Base-by-base conservation (phyloP, 30 jellyfish, hydroid and myxozoan species). In the Sanderia malayensis region DNA sequence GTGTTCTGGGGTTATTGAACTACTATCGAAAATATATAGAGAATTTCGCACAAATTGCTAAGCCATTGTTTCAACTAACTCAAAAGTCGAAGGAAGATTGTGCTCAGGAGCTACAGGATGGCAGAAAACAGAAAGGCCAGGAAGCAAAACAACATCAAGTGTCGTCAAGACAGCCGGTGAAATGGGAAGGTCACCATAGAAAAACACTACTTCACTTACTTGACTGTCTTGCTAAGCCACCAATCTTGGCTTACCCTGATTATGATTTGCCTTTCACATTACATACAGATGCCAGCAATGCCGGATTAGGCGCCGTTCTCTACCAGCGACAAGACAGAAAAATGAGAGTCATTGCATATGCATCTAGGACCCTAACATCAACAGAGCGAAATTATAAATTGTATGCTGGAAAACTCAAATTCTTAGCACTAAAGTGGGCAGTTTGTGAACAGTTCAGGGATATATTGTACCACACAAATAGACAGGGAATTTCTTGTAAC, bases 231-330 rank as follows among this genome's bases (percentile, higher is more conserved):
- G 62, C 29, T 8, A 29, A 30, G 2, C 62, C 71, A 11, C 30
- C 62, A 3, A 17, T 66, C 6, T 3, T 66, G 62, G 78, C 62
- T 2, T 66, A 66, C 47, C 70, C 78, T 2, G 78, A 66, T 34
- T 66, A 2, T 66, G 62, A 66, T 2, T 2, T 2, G 55, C 57
- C 57, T 31, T 55, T 60, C 23, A 31, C 23, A 3, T 31, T 60
- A 25, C 73, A 60, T 60, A 25, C 49, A 13, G 73, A 60, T 60
- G 73, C 73, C 47, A n/a, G n/a, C n/a, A n/a, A n/a, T n/a, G n/a
- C n/a, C n/a, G n/a, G n/a, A n/a, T n/a, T n/a, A 20, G 31, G 68
- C n/a, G 68, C 31, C n/a, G 68, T 57, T n/a, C 31, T 24, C 26
- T 20, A 24, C 26, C 31, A 6, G 31, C n/a, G 68, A 57, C 9